Evolutionary conservation across 2,888 invertebrate genomes (phyloP), one percentile per base, ranked within the genome.

Genomic region (Ormyrus rosae): DNA sequence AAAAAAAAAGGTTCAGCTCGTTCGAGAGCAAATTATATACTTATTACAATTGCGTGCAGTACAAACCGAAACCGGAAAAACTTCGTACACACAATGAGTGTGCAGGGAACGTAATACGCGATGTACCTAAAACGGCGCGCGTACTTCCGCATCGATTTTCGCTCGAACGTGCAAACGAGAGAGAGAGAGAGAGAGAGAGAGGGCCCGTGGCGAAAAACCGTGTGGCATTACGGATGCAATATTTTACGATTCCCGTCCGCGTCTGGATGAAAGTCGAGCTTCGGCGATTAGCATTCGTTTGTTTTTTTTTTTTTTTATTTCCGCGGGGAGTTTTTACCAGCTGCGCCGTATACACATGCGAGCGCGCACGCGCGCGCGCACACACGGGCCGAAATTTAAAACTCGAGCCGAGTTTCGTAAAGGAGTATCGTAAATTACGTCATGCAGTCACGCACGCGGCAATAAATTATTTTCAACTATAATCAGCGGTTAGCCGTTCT

Each of bases 381-480:
- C 34, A n/a, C 58, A 19, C 60, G 48, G 55, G 53, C 68, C 45
- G 34, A 67, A 72, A 65, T 78, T 67, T 55, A n/a, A 61, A 51
- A 51, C 69, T 70, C 58, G 11, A 50, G 11, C 68, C 51, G 19
- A 73, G 61, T 70, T 80, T 80, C 71, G 75, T 46, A 58, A 70
- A 75, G 73, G 51, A 78, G 46, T 69, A 34, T 65, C 74, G 78
- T 78, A 64, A 78, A 78, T 78, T 74, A 81, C 74, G 77, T 73
- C 75, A 67, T 67, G 50, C 71, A 46, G 69, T 67, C 69, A 19
- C 60, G 69, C 48, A 69, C 70, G 65, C 64, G 51, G 55, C 61
- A 46, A 72, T 78, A 70, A 81, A 78, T 81, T 81, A 78, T 78
- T 74, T 58, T 64, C 60, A 74, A 78, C 69, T 70, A 65, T 60